phyloP scores from a whole-genome alignment of 2,888 invertebrate species.

The Hypomecis punctinalis region DNA sequence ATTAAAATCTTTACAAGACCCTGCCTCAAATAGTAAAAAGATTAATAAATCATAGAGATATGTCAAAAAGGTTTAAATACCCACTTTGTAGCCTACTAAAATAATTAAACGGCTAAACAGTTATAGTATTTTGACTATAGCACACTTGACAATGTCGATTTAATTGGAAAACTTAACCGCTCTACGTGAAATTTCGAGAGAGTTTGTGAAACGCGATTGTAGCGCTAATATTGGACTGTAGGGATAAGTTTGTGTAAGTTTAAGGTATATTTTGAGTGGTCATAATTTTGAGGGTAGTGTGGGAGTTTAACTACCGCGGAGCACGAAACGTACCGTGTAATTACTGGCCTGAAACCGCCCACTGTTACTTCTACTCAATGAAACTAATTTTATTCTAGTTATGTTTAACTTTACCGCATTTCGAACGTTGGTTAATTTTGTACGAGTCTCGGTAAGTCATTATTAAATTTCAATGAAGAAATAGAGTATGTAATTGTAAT shows the following conservation, averaged over 20 bases:
- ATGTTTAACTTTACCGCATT: too few relatives aligned
- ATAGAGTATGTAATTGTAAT: too few relatives aligned
- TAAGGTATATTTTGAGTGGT: conserved; percentile 2
- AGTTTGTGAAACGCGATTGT: background rate
- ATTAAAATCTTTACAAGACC: background rate
- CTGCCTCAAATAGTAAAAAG: background rate
- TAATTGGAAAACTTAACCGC: background rate
- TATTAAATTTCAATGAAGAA: too few relatives aligned
- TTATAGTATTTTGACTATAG: background rate
- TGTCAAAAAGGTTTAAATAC: conserved; percentile 16
- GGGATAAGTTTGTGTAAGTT: background rate
- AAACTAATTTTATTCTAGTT: too few relatives aligned
- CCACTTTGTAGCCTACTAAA: conserved; percentile 8
- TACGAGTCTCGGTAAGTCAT: too few relatives aligned
- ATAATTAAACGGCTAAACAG: conserved; percentile 9
- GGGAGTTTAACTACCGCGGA: conserved; percentile 11
- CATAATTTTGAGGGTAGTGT: conserved; percentile 5
- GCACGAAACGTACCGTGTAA: conserved; percentile 16
- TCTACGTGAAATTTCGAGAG: background rate
- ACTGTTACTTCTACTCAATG: too few relatives aligned
- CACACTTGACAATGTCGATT: background rate
- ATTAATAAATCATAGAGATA: conserved; percentile 14
- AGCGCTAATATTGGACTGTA: too few relatives aligned
- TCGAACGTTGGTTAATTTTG: too few relatives aligned
- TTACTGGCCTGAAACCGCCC: background rate